Evolutionary conservation across 1,140 invertebrate genomes (phyloP).

Genomic region (Oedothorax gibbosus): DNA sequence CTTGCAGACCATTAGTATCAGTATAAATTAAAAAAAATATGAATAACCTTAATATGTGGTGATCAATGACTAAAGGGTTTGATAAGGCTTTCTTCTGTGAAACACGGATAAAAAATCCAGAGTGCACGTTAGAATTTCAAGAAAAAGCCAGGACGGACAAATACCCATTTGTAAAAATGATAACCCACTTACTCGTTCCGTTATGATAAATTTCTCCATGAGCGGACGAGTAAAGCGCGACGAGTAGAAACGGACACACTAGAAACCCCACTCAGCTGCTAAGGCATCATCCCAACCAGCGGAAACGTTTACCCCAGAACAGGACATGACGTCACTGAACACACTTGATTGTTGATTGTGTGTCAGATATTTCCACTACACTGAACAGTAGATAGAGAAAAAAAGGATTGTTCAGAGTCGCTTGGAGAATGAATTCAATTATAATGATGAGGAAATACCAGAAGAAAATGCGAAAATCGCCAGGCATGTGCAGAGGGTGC

Average conservation of each 20-base stretch:
- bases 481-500: not conserved
- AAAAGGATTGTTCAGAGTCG: constrained; percentile 6
- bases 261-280: constrained; percentile 50
- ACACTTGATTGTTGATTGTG: constrained; percentile 59
- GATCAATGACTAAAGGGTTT: not conserved
- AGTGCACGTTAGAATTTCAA: not conserved
- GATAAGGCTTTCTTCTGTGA: not conserved
- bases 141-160: not conserved
- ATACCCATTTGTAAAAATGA: no score
- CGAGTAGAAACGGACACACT: constrained; percentile 24
- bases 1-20: no score
- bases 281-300: constrained; percentile 10
- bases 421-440: constrained; percentile 36
- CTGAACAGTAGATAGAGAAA: constrained; percentile 33
- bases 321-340: constrained; percentile 57
- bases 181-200: constrained; percentile 45
- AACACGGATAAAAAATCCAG: not conserved
- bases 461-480: constrained; percentile 5
- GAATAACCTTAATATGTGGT: not conserved
- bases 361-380: constrained; percentile 54
- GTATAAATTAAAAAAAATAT: no score
- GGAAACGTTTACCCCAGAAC: constrained; percentile 52
- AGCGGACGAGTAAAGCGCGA: constrained; percentile 8
- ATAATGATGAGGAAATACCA: constrained; percentile 15
- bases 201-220: constrained; percentile 58